Base-by-base conservation (phyloP, 1,140 invertebrate genomes). In the Aphelinus atriplicis region DNA sequence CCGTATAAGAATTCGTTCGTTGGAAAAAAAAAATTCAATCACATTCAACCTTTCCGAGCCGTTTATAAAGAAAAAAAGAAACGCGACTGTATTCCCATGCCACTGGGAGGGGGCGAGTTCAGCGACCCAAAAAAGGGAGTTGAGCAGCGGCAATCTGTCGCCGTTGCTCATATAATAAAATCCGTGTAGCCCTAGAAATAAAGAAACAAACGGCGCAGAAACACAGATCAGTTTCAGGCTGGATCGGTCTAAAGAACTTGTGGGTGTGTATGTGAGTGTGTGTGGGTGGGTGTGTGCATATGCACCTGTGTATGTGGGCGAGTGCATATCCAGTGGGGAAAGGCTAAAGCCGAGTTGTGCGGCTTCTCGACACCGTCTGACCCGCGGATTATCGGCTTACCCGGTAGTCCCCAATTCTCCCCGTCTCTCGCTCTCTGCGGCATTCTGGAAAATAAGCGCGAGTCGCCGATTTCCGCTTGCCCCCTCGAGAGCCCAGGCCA, bases 311-410 rank as follows among this genome's bases (percentile, higher is more conserved):
- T 26, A 26, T 26, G 26, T 26, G 26, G 26, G 51, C 51, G 51
- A 6, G 51, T 53, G 51, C 51, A 9, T 53, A 9, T 9, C 4
- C 26, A 26, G 26, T 26, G 26, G 26, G 26, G n/a, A 63, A n/a
- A 72, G 50, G 77, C 76, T 80, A 83, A 71, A 83, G 84, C 80
- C 81, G 81, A 84, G 81, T 86, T 80, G 79, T 84, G 82, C 71
- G 86, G 85, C 85, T 88, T 88, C 86, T 77, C 80, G 80, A 85
- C 81, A 84, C 82, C 82, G 86, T 86, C 86, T 86, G 85, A 86
- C 86, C 83, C 82, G 78, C 73, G 85, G 86, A 88, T 88, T 86
- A 88, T 87, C 83, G 80, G 84, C 83, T 86, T 87, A 87, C 43
- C 77, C 72, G 76, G 79, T 26, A 26, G 26, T 26, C 26, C 26